A percentile compares a stretch with the other conserved stretches of the same genome.
phyloP scores from a whole-genome alignment of 2,888 invertebrate genomes.

The Girardia tigrina region DNA sequence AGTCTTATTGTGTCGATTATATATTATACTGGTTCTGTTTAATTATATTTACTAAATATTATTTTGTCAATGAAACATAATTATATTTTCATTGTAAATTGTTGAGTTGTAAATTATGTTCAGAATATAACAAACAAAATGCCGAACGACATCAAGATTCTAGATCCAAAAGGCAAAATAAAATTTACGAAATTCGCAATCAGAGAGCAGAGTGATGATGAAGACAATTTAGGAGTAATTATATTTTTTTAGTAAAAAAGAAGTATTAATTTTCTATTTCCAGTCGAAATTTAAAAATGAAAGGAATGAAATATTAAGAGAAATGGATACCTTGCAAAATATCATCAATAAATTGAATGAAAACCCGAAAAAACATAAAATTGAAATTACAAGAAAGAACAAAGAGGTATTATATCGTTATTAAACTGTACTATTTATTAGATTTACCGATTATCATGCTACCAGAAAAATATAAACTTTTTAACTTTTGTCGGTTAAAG shows the following conservation, averaged over 20 bases:
- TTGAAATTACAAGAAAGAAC: not conserved
- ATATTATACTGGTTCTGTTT: too few species aligned
- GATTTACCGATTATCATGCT: too few species aligned
- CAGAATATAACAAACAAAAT: not conserved
- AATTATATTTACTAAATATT: too few species aligned
- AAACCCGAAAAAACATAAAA: not conserved
- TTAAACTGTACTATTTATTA: too few species aligned
- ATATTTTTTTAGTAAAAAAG: too few species aligned
- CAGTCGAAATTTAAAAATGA: not conserved
- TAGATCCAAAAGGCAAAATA: slow-evolving; percentile 8
- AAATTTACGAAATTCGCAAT: not conserved
- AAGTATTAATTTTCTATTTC: not conserved
- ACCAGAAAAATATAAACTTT: too few species aligned
- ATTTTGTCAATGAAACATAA: too few species aligned
- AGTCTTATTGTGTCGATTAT: too few species aligned
- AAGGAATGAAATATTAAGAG: not conserved
- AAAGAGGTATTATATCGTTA: too few species aligned
- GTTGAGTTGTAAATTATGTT: too few species aligned
- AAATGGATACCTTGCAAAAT: not conserved
- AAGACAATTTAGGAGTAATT: not conserved
- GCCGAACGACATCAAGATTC: not conserved
- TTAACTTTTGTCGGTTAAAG: too few species aligned
- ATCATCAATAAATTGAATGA: not conserved
- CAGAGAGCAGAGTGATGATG: not conserved
- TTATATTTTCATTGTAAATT: too few species aligned